Evolutionary conservation across 2,888 invertebrate species (phyloP).

Genomic region (Danaus chrysippus): DNA sequence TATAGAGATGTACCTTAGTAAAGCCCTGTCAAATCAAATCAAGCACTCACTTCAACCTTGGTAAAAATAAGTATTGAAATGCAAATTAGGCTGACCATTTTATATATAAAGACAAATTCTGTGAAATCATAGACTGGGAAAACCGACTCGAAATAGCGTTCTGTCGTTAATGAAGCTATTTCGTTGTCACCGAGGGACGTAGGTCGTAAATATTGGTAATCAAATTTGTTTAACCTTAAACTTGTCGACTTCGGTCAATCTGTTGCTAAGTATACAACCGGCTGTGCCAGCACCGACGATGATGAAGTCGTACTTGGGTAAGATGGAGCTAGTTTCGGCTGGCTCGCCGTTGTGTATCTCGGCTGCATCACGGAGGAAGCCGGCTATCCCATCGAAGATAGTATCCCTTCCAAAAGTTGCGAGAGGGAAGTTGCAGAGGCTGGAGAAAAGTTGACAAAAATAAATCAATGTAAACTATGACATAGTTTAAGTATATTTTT

Average conservation of each 20-base stretch:
- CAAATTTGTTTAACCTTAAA: conserved; percentile 45
- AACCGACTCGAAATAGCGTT: no score
- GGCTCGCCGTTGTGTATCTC: conserved; percentile 44
- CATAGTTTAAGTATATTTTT: not conserved
- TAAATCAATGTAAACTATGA: not conserved
- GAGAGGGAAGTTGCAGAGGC: conserved; percentile 13
- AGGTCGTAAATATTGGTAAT: no score
- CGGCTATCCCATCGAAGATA: conserved; percentile 41
- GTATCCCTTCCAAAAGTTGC: conserved; percentile 30
- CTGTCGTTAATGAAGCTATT: no score
- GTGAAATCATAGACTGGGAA: no score
- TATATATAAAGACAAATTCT: no score
- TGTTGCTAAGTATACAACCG: conserved; percentile 57
- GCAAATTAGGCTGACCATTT: no score
- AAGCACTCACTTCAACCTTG: no score
- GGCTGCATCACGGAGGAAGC: conserved; percentile 40
- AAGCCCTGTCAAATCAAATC: no score
- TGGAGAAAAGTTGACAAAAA: not conserved
- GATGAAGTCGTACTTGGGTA: conserved; percentile 56
- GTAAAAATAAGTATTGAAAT: no score
- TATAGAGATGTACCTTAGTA: no score
- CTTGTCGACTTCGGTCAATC: conserved; percentile 58
- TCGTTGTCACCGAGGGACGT: no score
- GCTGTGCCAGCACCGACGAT: conserved; percentile 65
- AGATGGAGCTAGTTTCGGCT: conserved; percentile 36